phyloP scores from a whole-genome alignment of 2,888 invertebrate species.

The Acanthosepion esculentum region DNA sequence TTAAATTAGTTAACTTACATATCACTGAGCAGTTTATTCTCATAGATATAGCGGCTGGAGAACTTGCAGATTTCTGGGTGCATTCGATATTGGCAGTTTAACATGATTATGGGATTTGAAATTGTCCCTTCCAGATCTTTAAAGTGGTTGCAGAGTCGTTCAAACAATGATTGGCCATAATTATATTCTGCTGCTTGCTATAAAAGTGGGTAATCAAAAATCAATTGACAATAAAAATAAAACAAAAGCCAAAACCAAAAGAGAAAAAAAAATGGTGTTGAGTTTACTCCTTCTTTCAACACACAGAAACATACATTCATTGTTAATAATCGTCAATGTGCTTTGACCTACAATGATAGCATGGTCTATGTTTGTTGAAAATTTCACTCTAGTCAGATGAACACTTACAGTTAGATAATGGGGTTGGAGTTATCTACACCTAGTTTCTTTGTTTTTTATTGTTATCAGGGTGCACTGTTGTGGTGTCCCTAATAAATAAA shows the following conservation, averaged over 20 bases:
- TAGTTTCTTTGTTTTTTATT: too few relatives aligned
- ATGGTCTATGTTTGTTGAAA: too few relatives aligned
- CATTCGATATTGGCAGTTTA: slow-evolving; percentile 86
- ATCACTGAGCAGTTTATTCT: slow-evolving; percentile 76
- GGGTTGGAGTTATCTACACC: too few relatives aligned
- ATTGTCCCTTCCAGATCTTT: slow-evolving; percentile 50
- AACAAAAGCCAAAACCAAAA: not conserved
- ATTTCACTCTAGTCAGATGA: too few relatives aligned
- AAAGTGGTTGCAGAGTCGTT: slow-evolving; percentile 81
- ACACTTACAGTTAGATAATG: too few relatives aligned
- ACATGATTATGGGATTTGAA: slow-evolving; percentile 61
- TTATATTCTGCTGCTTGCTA: slow-evolving; percentile 84
- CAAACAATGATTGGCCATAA: slow-evolving; percentile 85
- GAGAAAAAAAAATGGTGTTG: too few relatives aligned
- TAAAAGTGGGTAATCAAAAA: slow-evolving; percentile 54
- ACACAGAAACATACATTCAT: not conserved
- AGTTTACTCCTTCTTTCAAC: too few relatives aligned
- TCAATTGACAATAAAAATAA: not conserved
- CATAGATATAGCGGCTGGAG: slow-evolving; percentile 85
- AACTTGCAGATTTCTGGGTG: slow-evolving; percentile 85
- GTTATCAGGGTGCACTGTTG: too few relatives aligned
- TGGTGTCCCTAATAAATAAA: too few relatives aligned
- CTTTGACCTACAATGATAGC: too few relatives aligned
- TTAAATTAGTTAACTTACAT: slow-evolving; percentile 54
- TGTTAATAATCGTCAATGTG: too few relatives aligned